Evolutionary conservation across 2,113 vertebrate genomes (phyloP).

Genomic region (Nettapus auritus): DNA sequence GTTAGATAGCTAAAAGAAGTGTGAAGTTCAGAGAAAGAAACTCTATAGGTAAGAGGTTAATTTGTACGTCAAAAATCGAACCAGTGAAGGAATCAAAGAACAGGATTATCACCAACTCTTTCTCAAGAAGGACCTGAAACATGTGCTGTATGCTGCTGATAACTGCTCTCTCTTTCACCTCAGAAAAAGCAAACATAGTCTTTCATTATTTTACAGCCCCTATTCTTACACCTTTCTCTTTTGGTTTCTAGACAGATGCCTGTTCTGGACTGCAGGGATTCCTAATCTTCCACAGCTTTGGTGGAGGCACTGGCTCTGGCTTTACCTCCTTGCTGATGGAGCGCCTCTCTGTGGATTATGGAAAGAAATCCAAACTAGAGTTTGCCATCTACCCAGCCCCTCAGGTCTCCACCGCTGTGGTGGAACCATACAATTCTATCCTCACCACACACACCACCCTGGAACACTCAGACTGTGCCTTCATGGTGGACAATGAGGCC

Average conservation of each 20-base stretch:
- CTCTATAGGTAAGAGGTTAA: background rate
- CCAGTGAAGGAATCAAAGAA: background rate
- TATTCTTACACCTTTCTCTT: background rate
- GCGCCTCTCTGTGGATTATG: slow-evolving; percentile 89
- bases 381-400: slow-evolving; percentile 89
- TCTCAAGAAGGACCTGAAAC: background rate
- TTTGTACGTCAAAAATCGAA: background rate
- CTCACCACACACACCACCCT: slow-evolving; percentile 80
- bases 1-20: background rate
- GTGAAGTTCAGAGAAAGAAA: background rate
- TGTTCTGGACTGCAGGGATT: slow-evolving; percentile 81
- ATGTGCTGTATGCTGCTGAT: background rate
- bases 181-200: background rate
- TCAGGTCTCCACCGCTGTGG: slow-evolving; percentile 80
- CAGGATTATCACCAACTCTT: background rate
- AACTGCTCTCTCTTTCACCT: background rate
- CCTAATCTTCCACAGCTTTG: slow-evolving; percentile 81
- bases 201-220: background rate
- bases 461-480: slow-evolving; percentile 81
- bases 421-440: slow-evolving; percentile 83
- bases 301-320: slow-evolving; percentile 79
- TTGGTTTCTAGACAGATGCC: slow-evolving; percentile 74
- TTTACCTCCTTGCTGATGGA: slow-evolving; percentile 90
- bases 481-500: slow-evolving; percentile 83
- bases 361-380: slow-evolving; percentile 91